Conservation (phyloP, 2,113 vertebrate genomes). For the Rhynchopsitta pachyrhyncha region DNA sequence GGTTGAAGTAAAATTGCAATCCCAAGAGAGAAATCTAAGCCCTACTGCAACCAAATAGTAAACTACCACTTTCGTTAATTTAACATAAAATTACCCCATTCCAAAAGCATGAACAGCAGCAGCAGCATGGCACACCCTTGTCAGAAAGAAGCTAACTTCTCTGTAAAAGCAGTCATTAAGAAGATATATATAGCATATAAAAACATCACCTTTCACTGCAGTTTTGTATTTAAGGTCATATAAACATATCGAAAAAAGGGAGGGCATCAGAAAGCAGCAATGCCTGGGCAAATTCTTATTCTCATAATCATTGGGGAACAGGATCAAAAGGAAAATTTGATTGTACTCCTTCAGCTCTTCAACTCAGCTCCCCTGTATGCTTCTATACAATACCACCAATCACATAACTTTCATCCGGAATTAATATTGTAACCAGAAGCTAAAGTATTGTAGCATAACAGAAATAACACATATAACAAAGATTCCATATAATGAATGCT, state of each 20-base stretch:
- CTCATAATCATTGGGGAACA: neutral
- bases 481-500: neutral
- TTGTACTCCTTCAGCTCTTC: neutral
- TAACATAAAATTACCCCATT: neutral
- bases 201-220: neutral
- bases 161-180: neutral
- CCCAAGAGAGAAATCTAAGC: neutral
- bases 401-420: accelerated
- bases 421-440: neutral
- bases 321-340: neutral
- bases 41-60: neutral
- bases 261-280: neutral
- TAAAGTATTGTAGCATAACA: neutral
- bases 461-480: neutral
- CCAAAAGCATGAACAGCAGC: neutral
- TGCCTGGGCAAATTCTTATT: neutral
- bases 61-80: neutral
- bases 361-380: neutral
- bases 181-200: neutral
- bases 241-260: neutral
- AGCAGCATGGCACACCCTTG: neutral
- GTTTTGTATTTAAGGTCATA: neutral
- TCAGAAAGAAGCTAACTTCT: neutral
- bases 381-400: neutral
- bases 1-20: neutral